Evolutionary conservation across 2,888 invertebrate genomes (phyloP), one percentile per base, ranked within the genome.

Genomic region (Siphlonurus alternatus): DNA sequence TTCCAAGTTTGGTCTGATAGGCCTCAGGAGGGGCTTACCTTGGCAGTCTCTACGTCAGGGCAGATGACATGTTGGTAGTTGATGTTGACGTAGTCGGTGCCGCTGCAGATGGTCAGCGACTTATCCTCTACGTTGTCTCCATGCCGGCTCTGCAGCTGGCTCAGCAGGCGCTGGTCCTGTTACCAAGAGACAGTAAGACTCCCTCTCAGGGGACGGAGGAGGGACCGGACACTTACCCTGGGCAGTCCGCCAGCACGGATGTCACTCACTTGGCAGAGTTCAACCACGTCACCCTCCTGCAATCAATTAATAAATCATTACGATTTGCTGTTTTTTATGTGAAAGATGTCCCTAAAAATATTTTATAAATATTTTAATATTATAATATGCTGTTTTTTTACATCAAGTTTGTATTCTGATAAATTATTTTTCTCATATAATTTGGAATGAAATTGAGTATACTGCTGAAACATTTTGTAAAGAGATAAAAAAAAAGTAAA

Each of bases 41-140:
- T 94, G 60, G 98, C 97, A 22, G 89, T 92, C 68, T 88, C 89
- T 20, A 89, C 85, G 78, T 94, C 93, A 18, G 93, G 89, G 74
- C 95, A 97, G 67, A 98, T 90, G 70, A 99, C 89, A 76, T 96
- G 96, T 72, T 96, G 95, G 77, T 96, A 96, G 78, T 90, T 95
- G 75, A 98, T 95, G 78, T 97, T 98, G 74, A 99, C 99, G 77
- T 99, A 92, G 78, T 99, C 99, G 19, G 93, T 92, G 15, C 98
- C 98, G 73, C 95, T 95, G 78, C 98, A 98, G 73, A 99, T 93
- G 66, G 97, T 96, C 62, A 99, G 79, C 2, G 96, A 95, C 74
- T 94, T 89, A 67, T 94, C 93, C 71, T 98, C 98, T 68, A 97
- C 74, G 71, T 69, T 84, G 25, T 77, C 84, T 1, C 93, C 91